phyloP scores from a whole-genome alignment of 2,888 invertebrate species.

The Troides aeacus region DNA sequence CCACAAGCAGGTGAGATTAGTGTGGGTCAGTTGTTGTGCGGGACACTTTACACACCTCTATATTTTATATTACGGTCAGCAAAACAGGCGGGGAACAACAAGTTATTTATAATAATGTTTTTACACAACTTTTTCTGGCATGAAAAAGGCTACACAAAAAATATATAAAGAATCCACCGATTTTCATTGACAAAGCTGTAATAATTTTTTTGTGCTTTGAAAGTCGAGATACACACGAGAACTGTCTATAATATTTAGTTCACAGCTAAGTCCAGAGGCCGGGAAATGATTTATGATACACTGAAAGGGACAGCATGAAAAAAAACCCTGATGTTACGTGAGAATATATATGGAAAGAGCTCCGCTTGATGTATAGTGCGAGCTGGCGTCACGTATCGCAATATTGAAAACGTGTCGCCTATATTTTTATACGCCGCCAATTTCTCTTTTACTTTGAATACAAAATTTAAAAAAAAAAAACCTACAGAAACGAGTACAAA shows the following conservation, averaged over 20 bases:
- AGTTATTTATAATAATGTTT: too few relatives aligned
- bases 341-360: conserved; percentile 12
- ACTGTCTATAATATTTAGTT: conserved; percentile 47
- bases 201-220: background rate
- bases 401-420: conserved; percentile 17
- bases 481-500: too few relatives aligned
- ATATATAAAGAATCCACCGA: too few relatives aligned
- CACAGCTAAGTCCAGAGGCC: conserved; percentile 35
- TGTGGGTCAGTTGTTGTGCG: too few relatives aligned
- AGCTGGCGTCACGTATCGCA: conserved; percentile 2
- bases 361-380: conserved; percentile 12
- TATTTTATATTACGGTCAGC: too few relatives aligned
- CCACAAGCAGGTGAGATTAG: too few relatives aligned
- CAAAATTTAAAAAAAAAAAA: too few relatives aligned
- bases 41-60: too few relatives aligned
- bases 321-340: conserved; percentile 30
- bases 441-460: conserved; percentile 38
- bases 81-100: too few relatives aligned
- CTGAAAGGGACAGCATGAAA: conserved; percentile 34
- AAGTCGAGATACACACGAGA: conserved; percentile 10
- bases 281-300: conserved; percentile 43
- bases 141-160: too few relatives aligned
- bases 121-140: too few relatives aligned
- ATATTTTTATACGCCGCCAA: conserved; percentile 56
- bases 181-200: background rate